These are phyloP conservation scores for Sialia sialis DNA, from an alignment of 2,113 vertebrate genomes.

Conservation along the genomic window DNA sequence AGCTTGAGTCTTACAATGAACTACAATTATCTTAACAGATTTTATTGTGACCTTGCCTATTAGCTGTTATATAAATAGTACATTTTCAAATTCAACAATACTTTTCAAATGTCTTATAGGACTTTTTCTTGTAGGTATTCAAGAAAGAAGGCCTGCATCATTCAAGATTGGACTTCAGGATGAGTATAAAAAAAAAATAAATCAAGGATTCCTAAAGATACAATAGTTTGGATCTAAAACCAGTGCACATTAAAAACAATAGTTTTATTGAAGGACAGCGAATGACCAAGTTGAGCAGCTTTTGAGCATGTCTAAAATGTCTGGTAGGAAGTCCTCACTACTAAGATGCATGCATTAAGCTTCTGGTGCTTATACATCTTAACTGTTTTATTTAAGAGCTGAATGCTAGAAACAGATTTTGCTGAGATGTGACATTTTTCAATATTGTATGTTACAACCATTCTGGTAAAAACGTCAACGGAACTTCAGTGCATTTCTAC, in stretches of 20 bases:
- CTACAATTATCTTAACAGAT: neutral
- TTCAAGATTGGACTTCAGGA: neutral
- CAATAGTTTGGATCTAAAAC: neutral
- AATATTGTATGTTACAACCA: neutral
- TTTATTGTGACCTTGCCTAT: neutral
- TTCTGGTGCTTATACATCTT: neutral
- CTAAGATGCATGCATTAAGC: neutral
- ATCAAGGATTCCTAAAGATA: neutral
- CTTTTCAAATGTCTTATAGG: neutral
- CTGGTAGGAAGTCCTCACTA: neutral
- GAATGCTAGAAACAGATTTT: neutral
- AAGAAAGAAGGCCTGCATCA: neutral
- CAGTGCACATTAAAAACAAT: neutral
- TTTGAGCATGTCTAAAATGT: neutral
- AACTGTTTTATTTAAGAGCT: neutral
- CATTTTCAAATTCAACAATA: neutral
- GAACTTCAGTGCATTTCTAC: neutral
- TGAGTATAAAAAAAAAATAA: neutral
- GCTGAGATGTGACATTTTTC: neutral
- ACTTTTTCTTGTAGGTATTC: conserved; percentile 59
- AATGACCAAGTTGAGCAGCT: neutral
- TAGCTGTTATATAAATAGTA: neutral
- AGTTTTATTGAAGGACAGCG: neutral
- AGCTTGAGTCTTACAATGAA: neutral
- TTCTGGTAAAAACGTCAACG: neutral